Percentiles rank a stretch among this genome's conserved stretches.
These are phyloP conservation scores for Dolichotis patagonum DNA, from an alignment of 2,113 vertebrate species.

Conservation along the genomic window DNA sequence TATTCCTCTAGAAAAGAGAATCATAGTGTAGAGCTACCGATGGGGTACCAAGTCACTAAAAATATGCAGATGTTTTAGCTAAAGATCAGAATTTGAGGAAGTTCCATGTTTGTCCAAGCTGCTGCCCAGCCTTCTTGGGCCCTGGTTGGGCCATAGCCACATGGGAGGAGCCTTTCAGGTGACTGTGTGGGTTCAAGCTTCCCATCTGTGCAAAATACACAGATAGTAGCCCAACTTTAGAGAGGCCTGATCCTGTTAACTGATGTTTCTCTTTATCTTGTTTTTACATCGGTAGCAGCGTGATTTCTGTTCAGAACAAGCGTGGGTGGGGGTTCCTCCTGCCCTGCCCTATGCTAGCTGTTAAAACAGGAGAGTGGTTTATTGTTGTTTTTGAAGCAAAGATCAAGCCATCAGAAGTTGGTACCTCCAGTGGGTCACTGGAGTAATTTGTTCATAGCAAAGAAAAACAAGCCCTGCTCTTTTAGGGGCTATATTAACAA, in stretches of 20 bases:
- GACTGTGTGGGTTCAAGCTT: neutral
- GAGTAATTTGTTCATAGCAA: neutral
- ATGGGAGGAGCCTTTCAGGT: neutral
- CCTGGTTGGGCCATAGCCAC: fast-evolving
- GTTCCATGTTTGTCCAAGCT: neutral
- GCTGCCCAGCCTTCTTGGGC: neutral
- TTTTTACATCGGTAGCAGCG: conserved; percentile 71
- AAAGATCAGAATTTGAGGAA: neutral
- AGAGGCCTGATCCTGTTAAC: conserved; percentile 54
- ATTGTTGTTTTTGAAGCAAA: conserved; percentile 63
- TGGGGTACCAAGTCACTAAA: neutral
- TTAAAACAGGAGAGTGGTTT: conserved; percentile 66
- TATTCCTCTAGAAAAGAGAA: neutral
- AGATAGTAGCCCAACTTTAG: neutral
- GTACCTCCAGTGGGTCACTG: neutral
- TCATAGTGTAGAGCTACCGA: neutral
- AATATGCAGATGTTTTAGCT: neutral
- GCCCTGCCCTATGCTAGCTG: conserved; percentile 67
- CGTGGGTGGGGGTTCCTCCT: conserved; percentile 77
- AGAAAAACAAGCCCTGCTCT: neutral
- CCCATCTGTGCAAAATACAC: neutral
- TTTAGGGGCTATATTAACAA: neutral
- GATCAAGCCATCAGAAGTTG: neutral
- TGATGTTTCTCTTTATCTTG: conserved; percentile 71
- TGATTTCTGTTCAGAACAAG: conserved; percentile 57